A percentile compares a stretch with the other conserved stretches of the same genome.
phyloP scores from a whole-genome alignment of 2,888 invertebrate species.

The Apoda limacodes region DNA sequence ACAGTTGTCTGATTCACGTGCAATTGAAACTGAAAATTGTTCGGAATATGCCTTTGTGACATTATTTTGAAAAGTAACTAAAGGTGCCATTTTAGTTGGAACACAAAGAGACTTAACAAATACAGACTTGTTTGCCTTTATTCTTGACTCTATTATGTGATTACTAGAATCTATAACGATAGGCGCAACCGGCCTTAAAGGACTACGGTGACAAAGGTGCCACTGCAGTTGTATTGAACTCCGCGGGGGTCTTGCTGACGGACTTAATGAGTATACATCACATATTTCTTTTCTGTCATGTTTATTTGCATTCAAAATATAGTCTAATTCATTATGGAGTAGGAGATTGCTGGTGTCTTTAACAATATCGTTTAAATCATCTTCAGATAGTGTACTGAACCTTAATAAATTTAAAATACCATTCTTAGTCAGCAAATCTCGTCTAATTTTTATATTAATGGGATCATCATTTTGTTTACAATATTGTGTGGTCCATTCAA shows the following conservation, averaged over 20 bases:
- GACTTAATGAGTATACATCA: constrained; percentile 11
- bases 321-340: constrained; percentile 33
- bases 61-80: constrained; percentile 41
- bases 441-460: constrained; percentile 48
- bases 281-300: constrained; percentile 10
- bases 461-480: constrained; percentile 52
- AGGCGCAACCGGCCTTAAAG: constrained; percentile 48
- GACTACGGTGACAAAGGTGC: constrained; percentile 49
- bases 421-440: constrained; percentile 44
- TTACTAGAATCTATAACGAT: constrained; percentile 45
- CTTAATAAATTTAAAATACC: constrained; percentile 56
- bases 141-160: constrained; percentile 36
- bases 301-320: constrained; percentile 27
- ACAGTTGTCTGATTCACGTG: constrained; percentile 43
- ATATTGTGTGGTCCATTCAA: constrained; percentile 67
- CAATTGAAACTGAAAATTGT: constrained; percentile 43
- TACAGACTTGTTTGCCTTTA: constrained; percentile 54
- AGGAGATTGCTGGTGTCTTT: constrained; percentile 41
- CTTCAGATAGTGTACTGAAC: constrained; percentile 40
- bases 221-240: constrained; percentile 31
- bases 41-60: constrained; percentile 45
- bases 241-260: constrained; percentile 19
- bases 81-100: constrained; percentile 54
- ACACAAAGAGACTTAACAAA: constrained; percentile 54
- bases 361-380: constrained; percentile 48